Evolutionary conservation across 2,113 vertebrate genomes (phyloP).

Genomic region (Chrysochloris asiatica): DNA sequence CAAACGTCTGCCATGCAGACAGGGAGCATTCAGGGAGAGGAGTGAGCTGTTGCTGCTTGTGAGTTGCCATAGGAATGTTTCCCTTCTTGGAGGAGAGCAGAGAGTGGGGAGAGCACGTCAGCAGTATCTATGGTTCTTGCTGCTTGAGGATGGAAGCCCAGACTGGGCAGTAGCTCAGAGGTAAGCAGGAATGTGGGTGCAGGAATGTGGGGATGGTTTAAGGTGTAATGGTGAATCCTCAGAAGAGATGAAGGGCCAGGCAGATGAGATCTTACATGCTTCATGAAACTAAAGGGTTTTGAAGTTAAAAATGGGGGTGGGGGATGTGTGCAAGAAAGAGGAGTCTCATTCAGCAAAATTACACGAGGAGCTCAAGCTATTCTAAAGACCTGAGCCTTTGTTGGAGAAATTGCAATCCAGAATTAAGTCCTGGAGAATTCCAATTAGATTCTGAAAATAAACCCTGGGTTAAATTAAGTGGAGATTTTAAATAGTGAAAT

Average conservation of each 20-base stretch:
- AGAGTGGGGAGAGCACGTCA: conserved; percentile 23
- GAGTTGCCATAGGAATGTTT: conserved; percentile 77
- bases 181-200: neutral
- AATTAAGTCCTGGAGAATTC: conserved; percentile 42
- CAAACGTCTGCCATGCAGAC: conserved; percentile 64
- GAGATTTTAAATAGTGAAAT: conserved; percentile 33
- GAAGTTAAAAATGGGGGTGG: neutral
- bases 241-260: neutral
- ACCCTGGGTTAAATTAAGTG: conserved; percentile 38
- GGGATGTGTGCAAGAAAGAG: neutral
- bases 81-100: conserved; percentile 60
- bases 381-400: conserved; percentile 1
- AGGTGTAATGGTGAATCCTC: neutral
- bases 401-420: conserved; percentile 41
- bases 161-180: neutral
- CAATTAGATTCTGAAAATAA: conserved; percentile 44
- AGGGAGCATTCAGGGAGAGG: conserved; percentile 54
- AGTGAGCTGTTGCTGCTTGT: conserved; percentile 46
- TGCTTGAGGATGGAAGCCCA: conserved; percentile 36
- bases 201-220: neutral
- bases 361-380: neutral
- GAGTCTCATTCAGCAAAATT: neutral
- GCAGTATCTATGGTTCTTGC: neutral
- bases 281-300: neutral
- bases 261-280: neutral